Base-by-base conservation (phyloP, 2,797 vertebrate species). In the Brachymystax lenok region DNA sequence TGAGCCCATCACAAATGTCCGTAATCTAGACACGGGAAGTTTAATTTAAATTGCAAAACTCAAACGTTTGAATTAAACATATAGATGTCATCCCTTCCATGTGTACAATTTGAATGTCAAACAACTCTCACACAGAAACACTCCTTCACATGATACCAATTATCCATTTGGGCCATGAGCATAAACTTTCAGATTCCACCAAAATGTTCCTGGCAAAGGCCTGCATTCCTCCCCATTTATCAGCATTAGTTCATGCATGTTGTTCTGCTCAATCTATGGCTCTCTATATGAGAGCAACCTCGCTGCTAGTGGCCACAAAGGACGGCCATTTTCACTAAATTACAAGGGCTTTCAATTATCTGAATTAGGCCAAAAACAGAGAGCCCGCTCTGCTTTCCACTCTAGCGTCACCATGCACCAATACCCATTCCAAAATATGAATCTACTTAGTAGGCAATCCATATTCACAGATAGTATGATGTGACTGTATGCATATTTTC, bases 101-200 rank as follows among this genome's bases (percentile, higher is more conserved):
- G 21, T 63, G 21, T 27, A 63, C 3, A 63, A 63, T 10, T 63
- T 8, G 3, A 63, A 8, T 6, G 14, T 68, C 10, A 46, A 46
- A 24, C 27, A 17, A 68, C 27, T 16, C 4, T 5, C 6, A 54
- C 3, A 30, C 2, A 16, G 71, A 71, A 46, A 46, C 59, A 72
- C 51, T 51, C 66, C 17, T 74, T 82, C 82, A 86, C 79, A 84
- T 88, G 85, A 88, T 72, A 73, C 76, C 79, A 63, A 83, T 81
- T 61, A 86, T 46, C 73, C 54, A 74, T 83, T 72, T 81, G 24
- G 81, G 75, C 70, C 40, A 46, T 46, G 10, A 59, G 27, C 64
- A 54, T 74, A 30, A 63, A 46, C 10, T 74, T 72, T 68, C 76
- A 19, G 66, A 81, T 82, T 71, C 68, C 33, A 59, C 63, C 35